Conservation (phyloP, 2,113 vertebrate genomes). For the Macroglossus sobrinus region DNA sequence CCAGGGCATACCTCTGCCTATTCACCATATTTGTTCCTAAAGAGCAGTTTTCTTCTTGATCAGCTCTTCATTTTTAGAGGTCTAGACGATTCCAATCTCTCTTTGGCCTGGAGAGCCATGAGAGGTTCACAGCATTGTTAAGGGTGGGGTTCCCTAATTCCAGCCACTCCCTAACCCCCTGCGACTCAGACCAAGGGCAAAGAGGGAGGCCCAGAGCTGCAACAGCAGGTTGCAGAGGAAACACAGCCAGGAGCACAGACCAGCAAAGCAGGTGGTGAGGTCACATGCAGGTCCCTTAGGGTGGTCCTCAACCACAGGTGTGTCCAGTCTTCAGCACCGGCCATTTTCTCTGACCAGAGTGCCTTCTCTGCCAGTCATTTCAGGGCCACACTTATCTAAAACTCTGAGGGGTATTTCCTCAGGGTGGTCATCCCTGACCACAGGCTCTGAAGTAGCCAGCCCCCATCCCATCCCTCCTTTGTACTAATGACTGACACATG, state of each 20-base stretch:
- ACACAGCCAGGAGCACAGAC: neutral
- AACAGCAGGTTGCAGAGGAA: too few species aligned
- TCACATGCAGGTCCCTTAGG: neutral
- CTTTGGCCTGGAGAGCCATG: neutral
- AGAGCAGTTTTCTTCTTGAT: neutral
- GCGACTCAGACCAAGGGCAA: neutral
- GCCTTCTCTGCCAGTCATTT: neutral
- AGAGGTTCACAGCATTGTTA: neutral
- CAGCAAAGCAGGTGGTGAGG: neutral
- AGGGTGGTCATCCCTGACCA: neutral
- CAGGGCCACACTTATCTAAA: neutral
- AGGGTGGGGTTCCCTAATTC: neutral
- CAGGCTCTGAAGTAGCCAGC: neutral
- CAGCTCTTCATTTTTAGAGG: neutral
- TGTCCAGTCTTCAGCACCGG: neutral
- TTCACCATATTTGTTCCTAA: neutral
- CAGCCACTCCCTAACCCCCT: fast-evolving
- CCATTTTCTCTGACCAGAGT: neutral
- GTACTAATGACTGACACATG: neutral
- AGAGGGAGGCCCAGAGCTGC: neutral
- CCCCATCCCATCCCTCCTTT: neutral
- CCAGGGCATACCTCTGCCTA: neutral
- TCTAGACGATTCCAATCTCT: neutral
- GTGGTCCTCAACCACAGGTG: neutral
- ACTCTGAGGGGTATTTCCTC: neutral